Base-by-base conservation (phyloP, 2,797 vertebrate species). In the Phoebastria nigripes region DNA sequence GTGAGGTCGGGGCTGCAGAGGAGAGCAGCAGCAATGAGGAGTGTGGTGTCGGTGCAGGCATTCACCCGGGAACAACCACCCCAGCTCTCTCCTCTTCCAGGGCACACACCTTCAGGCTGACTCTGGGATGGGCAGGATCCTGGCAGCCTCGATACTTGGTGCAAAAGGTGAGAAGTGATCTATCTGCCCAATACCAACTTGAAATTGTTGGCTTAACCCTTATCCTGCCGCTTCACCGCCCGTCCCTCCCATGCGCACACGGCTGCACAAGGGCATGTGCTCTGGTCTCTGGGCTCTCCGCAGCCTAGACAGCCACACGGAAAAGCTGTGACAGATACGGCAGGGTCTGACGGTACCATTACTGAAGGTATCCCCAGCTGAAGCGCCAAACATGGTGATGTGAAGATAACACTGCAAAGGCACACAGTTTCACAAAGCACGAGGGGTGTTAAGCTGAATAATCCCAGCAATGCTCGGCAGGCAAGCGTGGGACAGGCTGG, bases 251-350 rank as follows among this genome's bases (percentile, higher is more conserved):
- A 6, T 4, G 2, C 0, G 1, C 26, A 13, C 41, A 12, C 1
- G 1, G 41, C 25, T n/a, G 42, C 24, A 39, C 42, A 10, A 28
- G 21, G 21, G 5, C 51, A 26, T 1, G 16, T 20, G 41, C 42
- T 49, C 39, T 11, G 17, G 25, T 19, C 56, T 29, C 33, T 5
- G 28, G 29, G 55, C 49, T 51, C 39, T 24, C n/a, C 10, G 6
- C 3, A 41, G 74, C 51, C 24, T 1, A 3, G 41, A 54, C 20
- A 31, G 49, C 16, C 49, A 4, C 56, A 47, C 1, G 35, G 42
- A 47, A 18, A 29, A n/a, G 24, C 56, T 2, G 0, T 14, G 54
- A 8, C 21, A 24, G n/a, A 9, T 14, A 47, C 0, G 1, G 42
- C 31, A 26, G 58, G 15, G 9, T 31, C 42, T 33, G 31, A 5